These are phyloP conservation scores for Bolinopsis microptera DNA, from an alignment of 37 sponge, comb jelly and placozoan genomes.

Conservation along the genomic window DNA sequence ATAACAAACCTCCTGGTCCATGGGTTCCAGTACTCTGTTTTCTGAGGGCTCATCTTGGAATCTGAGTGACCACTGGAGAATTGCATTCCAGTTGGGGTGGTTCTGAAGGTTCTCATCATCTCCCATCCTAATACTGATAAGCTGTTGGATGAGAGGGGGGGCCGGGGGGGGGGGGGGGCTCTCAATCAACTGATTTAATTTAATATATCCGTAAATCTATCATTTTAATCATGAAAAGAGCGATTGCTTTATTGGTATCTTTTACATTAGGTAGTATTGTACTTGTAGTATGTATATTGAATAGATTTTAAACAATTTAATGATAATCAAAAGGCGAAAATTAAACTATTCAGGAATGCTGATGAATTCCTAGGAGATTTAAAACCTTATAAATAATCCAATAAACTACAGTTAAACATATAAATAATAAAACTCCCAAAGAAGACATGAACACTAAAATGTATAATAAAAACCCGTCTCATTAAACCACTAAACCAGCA, in stretches of 20 bases:
- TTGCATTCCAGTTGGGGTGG: slow-evolving; percentile 56
- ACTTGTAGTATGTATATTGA: too few species aligned
- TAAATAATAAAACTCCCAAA: background rate
- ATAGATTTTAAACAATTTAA: too few species aligned
- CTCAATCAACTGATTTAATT: too few species aligned
- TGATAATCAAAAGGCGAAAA: too few species aligned
- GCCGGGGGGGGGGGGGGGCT: too few species aligned
- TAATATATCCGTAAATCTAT: too few species aligned
- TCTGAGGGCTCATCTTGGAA: background rate
- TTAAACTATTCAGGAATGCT: too few species aligned
- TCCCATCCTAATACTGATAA: background rate
- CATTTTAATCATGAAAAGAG: too few species aligned
- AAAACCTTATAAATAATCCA: background rate
- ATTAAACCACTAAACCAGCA: background rate
- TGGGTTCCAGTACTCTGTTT: background rate
- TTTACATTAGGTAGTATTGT: too few species aligned
- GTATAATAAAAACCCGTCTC: background rate
- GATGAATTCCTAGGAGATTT: background rate
- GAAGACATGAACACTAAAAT: background rate
- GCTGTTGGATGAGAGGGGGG: too few species aligned
- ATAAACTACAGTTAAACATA: background rate
- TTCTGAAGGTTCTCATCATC: slow-evolving; percentile 18
- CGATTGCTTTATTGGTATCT: too few species aligned
- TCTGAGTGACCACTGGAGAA: slow-evolving; percentile 54
- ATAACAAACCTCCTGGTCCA: slow-evolving; percentile 51